phyloP scores from a whole-genome alignment of 2,113 vertebrate genomes.

The Pterocles gutturalis region DNA sequence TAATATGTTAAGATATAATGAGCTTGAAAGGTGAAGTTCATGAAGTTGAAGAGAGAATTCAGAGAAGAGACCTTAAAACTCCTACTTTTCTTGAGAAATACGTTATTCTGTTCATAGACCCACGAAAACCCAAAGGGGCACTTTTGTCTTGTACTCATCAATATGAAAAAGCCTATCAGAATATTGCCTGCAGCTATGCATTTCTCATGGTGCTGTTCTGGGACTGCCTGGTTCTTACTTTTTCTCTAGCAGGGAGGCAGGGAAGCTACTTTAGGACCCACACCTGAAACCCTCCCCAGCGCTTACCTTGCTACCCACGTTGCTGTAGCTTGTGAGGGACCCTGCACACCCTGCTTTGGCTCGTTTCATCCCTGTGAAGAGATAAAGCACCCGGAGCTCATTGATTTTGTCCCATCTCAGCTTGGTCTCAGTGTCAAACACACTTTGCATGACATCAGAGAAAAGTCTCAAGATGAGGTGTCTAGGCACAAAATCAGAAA shows the following conservation, averaged over 20 bases:
- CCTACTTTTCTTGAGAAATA: not conserved
- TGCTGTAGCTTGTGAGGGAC: not conserved
- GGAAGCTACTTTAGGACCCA: not conserved
- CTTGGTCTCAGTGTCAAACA: not conserved
- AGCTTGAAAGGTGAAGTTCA: not conserved
- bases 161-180: not conserved
- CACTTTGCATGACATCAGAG: not conserved
- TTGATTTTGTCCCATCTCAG: not conserved
- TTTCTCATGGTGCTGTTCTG: not conserved
- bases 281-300: too few relatives aligned
- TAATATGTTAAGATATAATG: not conserved
- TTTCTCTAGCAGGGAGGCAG: not conserved
- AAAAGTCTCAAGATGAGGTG: not conserved
- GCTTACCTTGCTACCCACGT: accelerated
- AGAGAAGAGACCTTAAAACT: not conserved
- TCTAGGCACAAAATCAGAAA: not conserved
- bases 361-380: not conserved
- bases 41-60: not conserved
- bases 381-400: not conserved
- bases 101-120: not conserved
- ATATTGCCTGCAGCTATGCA: not conserved
- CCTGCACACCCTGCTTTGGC: not conserved
- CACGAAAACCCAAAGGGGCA: not conserved
- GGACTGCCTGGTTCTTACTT: not conserved
- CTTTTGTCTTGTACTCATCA: not conserved